These are phyloP conservation scores for Sclerurus mexicanus DNA, from an alignment of 2,113 vertebrate genomes.

Conservation along the genomic window DNA sequence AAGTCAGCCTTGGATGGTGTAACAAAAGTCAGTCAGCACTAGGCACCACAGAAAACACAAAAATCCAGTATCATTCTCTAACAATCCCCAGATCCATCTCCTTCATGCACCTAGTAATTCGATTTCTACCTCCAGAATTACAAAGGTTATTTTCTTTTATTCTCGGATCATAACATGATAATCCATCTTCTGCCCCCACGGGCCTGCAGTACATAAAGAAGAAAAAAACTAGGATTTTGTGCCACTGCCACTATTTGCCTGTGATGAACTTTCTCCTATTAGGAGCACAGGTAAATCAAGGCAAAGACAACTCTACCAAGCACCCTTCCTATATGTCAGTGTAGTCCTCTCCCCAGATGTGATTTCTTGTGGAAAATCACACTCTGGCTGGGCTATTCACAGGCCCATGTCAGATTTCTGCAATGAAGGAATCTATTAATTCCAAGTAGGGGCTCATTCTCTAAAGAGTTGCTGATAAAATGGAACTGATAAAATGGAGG, in stretches of 20 bases:
- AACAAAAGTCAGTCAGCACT: neutral
- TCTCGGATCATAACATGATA: neutral
- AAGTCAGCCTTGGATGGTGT: neutral
- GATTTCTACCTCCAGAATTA: neutral
- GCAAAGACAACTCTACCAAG: neutral
- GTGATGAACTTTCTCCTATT: neutral
- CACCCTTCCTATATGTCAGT: neutral
- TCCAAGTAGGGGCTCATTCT: neutral
- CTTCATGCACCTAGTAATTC: neutral
- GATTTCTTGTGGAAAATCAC: neutral
- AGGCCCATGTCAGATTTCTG: neutral
- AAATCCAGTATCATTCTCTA: neutral
- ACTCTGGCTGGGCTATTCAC: neutral
- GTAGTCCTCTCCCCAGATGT: neutral
- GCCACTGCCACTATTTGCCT: neutral
- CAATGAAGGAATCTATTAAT: conserved; percentile 51
- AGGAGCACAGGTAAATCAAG: neutral
- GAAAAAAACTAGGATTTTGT: neutral
- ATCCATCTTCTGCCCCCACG: neutral
- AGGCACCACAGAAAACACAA: neutral
- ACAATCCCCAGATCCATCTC: neutral
- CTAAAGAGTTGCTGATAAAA: conserved; percentile 46
- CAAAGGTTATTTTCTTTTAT: neutral
- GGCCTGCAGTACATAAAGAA: neutral
- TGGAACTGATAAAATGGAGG: conserved; percentile 35